Conservation (phyloP, 2,113 vertebrate genomes). For the Phaetusa simplex region DNA sequence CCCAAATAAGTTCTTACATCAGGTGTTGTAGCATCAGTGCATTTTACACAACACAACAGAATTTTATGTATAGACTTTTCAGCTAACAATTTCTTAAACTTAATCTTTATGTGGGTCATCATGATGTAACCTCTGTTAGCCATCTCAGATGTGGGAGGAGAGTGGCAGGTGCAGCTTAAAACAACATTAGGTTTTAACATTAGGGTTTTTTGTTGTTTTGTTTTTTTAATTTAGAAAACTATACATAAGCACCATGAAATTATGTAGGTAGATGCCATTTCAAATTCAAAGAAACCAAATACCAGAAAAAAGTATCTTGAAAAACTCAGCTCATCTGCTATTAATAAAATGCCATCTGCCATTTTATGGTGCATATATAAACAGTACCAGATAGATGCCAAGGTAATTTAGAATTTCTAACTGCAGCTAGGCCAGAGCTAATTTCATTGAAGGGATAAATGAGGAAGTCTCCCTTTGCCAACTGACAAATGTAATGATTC, state of each 20-base stretch:
- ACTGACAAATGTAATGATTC: slow-evolving; percentile 81
- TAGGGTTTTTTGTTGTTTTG: not conserved
- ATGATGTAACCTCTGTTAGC: not conserved
- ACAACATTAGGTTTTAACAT: not conserved
- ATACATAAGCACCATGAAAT: not conserved
- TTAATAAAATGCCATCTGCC: slow-evolving; percentile 78
- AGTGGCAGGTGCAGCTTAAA: not conserved
- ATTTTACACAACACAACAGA: not conserved
- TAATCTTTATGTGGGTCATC: not conserved
- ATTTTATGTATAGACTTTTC: not conserved
- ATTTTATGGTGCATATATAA: slow-evolving; percentile 72
- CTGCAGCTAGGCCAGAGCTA: slow-evolving; percentile 72
- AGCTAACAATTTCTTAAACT: not conserved
- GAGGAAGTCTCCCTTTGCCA: slow-evolving; percentile 79
- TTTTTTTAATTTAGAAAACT: not conserved
- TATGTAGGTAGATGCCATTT: not conserved
- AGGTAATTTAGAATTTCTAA: slow-evolving; percentile 77
- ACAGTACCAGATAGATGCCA: slow-evolving; percentile 76
- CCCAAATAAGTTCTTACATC: not conserved
- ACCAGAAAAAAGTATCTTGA: slow-evolving; percentile 8
- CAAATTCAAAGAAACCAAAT: slow-evolving; percentile 41
- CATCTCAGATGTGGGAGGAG: not conserved
- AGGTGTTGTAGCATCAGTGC: not conserved
- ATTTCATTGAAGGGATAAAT: slow-evolving; percentile 82
- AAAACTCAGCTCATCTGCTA: slow-evolving; percentile 66